phyloP scores from a whole-genome alignment of 2,113 vertebrate genomes.

The Bos javanicus region DNA sequence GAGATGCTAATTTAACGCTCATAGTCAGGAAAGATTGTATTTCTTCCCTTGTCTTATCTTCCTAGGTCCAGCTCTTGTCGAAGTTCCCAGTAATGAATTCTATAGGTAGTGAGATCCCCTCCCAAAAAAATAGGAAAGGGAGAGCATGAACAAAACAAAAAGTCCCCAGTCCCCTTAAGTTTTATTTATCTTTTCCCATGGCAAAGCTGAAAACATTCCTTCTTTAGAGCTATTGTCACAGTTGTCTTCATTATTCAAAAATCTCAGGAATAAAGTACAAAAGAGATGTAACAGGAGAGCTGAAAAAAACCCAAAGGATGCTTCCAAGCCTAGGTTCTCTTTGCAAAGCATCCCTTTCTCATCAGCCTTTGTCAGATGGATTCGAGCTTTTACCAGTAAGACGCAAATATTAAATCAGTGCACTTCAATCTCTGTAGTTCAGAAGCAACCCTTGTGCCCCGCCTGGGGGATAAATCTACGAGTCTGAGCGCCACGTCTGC shows the following conservation, averaged over 20 bases:
- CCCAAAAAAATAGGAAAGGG: constrained; percentile 16
- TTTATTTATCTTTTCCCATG: constrained; percentile 58
- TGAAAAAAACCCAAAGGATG: constrained; percentile 38
- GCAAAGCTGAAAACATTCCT: constrained; percentile 50
- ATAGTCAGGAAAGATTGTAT: constrained; percentile 56
- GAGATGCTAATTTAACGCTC: constrained; percentile 60
- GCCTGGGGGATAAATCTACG: background rate
- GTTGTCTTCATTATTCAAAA: constrained; percentile 57
- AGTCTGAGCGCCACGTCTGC: background rate
- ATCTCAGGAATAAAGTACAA: constrained; percentile 58
- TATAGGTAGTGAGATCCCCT: constrained; percentile 41
- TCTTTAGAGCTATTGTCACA: constrained; percentile 13
- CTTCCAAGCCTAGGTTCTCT: background rate
- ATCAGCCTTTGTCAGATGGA: background rate
- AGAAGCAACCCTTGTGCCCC: background rate
- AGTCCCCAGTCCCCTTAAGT: constrained; percentile 28
- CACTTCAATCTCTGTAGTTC: constrained; percentile 6
- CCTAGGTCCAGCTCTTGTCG: background rate
- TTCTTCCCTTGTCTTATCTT: constrained; percentile 41
- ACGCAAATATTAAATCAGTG: background rate
- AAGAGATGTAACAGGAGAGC: constrained; percentile 1
- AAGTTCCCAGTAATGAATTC: constrained; percentile 57
- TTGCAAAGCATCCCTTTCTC: constrained; percentile 20
- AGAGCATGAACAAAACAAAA: constrained; percentile 46
- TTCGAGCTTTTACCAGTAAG: background rate